Percentiles rank a stretch among this genome's conserved stretches.
These are phyloP conservation scores for Leptestheria dahalacensis DNA, from an alignment of 1,140 invertebrate species.

Conservation along the genomic window DNA sequence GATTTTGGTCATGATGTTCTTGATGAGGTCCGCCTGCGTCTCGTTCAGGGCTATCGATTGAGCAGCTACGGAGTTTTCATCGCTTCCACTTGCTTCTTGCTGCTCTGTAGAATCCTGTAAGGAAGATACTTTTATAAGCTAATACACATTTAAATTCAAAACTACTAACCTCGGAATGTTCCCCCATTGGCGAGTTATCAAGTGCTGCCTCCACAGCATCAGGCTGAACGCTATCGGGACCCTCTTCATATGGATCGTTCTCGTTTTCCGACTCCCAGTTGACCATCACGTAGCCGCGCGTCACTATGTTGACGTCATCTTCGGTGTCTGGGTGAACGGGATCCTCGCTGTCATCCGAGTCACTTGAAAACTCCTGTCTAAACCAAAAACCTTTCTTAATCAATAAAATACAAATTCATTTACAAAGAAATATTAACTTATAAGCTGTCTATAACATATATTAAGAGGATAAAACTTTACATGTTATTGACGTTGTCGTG, in stretches of 20 bases:
- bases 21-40: not conserved
- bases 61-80: not conserved
- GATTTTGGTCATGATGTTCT: constrained; percentile 5
- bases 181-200: too few species aligned
- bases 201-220: too few species aligned
- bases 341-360: not conserved
- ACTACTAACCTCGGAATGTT: too few species aligned
- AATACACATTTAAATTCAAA: too few species aligned
- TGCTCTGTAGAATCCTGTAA: not conserved
- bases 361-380: not conserved
- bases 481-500: too few species aligned
- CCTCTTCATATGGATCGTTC: too few species aligned
- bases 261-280: not conserved
- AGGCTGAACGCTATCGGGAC: too few species aligned
- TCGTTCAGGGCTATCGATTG: not conserved
- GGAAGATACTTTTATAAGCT: not conserved
- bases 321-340: not conserved
- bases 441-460: not conserved
- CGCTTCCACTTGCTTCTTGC: not conserved
- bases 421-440: not conserved
- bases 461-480: too few species aligned
- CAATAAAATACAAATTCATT: not conserved
- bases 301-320: not conserved
- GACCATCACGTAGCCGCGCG: not conserved
- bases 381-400: too few species aligned